A percentile compares a stretch with the other conserved stretches of the same genome.
These are phyloP conservation scores for Clarias macrocephalus DNA, from an alignment of 2,113 vertebrate species.

Conservation along the genomic window DNA sequence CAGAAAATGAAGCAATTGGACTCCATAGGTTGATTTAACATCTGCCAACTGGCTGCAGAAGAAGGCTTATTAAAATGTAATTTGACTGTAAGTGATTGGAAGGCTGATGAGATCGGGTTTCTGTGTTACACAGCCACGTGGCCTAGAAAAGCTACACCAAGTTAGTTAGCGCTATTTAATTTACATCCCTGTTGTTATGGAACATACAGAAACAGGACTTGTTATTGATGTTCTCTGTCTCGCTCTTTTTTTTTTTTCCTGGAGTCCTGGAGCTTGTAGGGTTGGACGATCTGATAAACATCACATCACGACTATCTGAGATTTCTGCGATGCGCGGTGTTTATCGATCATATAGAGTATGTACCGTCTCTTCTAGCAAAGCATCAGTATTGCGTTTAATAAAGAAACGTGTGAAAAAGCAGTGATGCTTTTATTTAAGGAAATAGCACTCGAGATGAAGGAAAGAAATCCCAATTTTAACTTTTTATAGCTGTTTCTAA, in stretches of 20 bases:
- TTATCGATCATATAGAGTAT: no score
- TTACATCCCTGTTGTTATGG: slow-evolving; percentile 22
- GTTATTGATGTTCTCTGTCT: not conserved
- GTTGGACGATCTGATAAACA: not conserved
- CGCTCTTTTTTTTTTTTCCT: no score
- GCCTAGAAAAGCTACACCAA: slow-evolving; percentile 48
- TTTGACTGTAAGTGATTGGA: slow-evolving; percentile 55
- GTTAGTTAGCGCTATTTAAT: slow-evolving; percentile 42
- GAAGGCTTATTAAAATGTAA: slow-evolving; percentile 57
- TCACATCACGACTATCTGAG: not conserved
- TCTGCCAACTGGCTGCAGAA: slow-evolving; percentile 36
- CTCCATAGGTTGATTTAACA: slow-evolving; percentile 43
- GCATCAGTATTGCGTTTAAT: not conserved
- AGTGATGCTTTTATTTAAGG: no score
- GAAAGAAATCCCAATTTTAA: no score
- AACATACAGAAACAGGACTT: slow-evolving; percentile 1
- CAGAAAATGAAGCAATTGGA: not conserved
- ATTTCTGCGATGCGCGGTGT: not conserved
- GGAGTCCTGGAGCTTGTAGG: no score
- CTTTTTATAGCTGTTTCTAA: not conserved
- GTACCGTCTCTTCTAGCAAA: not conserved
- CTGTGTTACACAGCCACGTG: slow-evolving; percentile 41
- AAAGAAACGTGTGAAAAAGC: not conserved
- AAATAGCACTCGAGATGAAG: not conserved
- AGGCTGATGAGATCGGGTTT: slow-evolving; percentile 55